Evolutionary conservation across 2,797 vertebrate species (phyloP).

Genomic region (Scolopax bukidnonensis): DNA sequence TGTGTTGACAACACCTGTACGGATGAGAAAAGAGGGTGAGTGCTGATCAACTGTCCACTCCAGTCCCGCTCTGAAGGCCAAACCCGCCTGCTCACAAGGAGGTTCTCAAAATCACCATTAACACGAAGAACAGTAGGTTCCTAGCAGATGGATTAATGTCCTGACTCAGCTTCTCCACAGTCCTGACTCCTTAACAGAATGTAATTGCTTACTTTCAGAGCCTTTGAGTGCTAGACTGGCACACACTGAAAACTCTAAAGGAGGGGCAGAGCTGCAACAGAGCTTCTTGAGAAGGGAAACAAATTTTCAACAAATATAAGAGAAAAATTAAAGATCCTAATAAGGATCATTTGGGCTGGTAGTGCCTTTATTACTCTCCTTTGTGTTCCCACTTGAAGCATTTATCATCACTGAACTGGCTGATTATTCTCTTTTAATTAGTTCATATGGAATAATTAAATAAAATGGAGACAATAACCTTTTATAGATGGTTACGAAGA

Average conservation of each 20-base stretch:
- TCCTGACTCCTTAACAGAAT: not conserved
- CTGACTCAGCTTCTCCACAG: not conserved
- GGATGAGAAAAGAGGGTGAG: not conserved
- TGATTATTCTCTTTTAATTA: slow-evolving; percentile 75
- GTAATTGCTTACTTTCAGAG: not conserved
- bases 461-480: slow-evolving; percentile 76
- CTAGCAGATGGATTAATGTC: not conserved
- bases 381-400: slow-evolving; percentile 67
- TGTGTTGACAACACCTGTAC: accelerated
- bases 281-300: slow-evolving; percentile 52
- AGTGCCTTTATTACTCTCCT: slow-evolving; percentile 69
- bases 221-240: not conserved
- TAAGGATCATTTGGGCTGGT: slow-evolving; percentile 27
- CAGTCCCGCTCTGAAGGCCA: not conserved
- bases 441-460: slow-evolving; percentile 77
- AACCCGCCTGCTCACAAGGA: not conserved
- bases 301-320: slow-evolving; percentile 60
- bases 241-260: not conserved
- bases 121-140: accelerated
- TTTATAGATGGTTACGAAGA: slow-evolving; percentile 73
- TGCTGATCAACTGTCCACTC: not conserved
- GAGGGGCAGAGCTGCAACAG: slow-evolving; percentile 35
- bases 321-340: slow-evolving; percentile 67
- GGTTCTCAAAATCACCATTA: not conserved
- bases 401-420: slow-evolving; percentile 55